Percentiles rank a stretch among this genome's conserved stretches.
phyloP scores from a whole-genome alignment of 1,140 invertebrate species.

The Pachypeltis micranthus region DNA sequence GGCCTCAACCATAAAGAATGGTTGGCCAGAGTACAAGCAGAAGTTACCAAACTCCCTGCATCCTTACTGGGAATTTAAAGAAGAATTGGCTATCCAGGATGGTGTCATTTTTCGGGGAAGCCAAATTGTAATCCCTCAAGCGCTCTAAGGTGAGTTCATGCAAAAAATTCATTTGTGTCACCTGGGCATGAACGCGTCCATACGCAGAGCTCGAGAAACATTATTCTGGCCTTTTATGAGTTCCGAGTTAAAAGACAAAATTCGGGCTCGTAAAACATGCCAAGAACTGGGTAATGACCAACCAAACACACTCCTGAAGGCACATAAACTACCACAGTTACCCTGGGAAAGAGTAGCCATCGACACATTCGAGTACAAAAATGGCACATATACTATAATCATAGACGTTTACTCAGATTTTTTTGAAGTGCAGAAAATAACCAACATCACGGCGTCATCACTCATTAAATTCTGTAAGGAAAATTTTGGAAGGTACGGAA shows the following conservation, averaged over 20 bases:
- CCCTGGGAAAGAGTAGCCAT: constrained; percentile 29
- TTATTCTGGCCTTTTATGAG: constrained; percentile 28
- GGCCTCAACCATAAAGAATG: constrained; percentile 8
- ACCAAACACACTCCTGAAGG: neutral
- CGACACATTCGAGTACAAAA: too few relatives aligned
- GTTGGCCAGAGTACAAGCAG: neutral
- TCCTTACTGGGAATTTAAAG: constrained; percentile 11
- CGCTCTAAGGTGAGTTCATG: constrained; percentile 29
- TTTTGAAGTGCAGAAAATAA: too few relatives aligned
- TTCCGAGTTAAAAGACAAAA: constrained; percentile 10
- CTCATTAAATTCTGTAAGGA: too few relatives aligned
- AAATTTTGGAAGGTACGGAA: too few relatives aligned
- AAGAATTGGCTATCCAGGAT: constrained; percentile 26
- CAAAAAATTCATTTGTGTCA: constrained; percentile 31
- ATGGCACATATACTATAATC: too few relatives aligned
- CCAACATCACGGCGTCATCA: too few relatives aligned
- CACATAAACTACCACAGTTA: neutral
- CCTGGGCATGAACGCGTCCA: constrained; percentile 22
- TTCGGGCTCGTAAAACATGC: neutral
- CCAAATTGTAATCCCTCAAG: constrained; percentile 29
- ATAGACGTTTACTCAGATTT: too few relatives aligned
- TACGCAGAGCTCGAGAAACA: constrained; percentile 27
- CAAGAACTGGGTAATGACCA: neutral
- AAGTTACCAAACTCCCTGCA: constrained; percentile 19
- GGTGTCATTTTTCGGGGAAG: constrained; percentile 30